phyloP scores from a whole-genome alignment of 2,888 invertebrate genomes.

The Abrostola tripartita region DNA sequence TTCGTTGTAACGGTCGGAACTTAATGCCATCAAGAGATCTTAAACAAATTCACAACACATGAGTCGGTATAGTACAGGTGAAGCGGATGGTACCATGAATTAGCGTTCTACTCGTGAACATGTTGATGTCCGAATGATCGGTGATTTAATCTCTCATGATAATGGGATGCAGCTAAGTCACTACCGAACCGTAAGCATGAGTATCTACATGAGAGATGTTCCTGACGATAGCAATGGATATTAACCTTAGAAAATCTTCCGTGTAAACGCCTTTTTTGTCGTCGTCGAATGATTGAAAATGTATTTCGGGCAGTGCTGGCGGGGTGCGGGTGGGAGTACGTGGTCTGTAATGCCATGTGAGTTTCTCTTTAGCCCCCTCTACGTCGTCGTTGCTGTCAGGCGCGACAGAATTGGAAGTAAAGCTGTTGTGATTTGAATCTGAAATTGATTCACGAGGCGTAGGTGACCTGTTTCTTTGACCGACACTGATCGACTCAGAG shows the following conservation, averaged over 20 bases:
- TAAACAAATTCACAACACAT: slow-evolving; percentile 81
- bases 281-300: slow-evolving; percentile 88
- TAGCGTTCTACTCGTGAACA: slow-evolving; percentile 70
- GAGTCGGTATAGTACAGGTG: slow-evolving; percentile 81
- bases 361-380: slow-evolving; percentile 73
- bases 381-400: slow-evolving; percentile 57
- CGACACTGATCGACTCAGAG: slow-evolving; percentile 80
- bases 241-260: slow-evolving; percentile 87
- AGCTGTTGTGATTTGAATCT: slow-evolving; percentile 70
- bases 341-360: slow-evolving; percentile 84
- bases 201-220: slow-evolving; percentile 65
- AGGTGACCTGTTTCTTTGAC: slow-evolving; percentile 81
- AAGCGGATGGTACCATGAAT: slow-evolving; percentile 67
- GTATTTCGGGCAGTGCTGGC: slow-evolving; percentile 77
- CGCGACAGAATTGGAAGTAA: slow-evolving; percentile 69
- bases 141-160: slow-evolving; percentile 54
- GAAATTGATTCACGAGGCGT: slow-evolving; percentile 80
- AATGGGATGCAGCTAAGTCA: slow-evolving; percentile 68
- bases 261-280: slow-evolving; percentile 78
- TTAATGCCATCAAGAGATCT: slow-evolving; percentile 91
- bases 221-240: slow-evolving; percentile 71
- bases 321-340: slow-evolving; percentile 77
- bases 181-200: slow-evolving; percentile 73
- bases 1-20: slow-evolving; percentile 88
- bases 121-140: slow-evolving; percentile 58